Conservation (phyloP, 2,113 vertebrate species). For the Tyrannus savana region DNA sequence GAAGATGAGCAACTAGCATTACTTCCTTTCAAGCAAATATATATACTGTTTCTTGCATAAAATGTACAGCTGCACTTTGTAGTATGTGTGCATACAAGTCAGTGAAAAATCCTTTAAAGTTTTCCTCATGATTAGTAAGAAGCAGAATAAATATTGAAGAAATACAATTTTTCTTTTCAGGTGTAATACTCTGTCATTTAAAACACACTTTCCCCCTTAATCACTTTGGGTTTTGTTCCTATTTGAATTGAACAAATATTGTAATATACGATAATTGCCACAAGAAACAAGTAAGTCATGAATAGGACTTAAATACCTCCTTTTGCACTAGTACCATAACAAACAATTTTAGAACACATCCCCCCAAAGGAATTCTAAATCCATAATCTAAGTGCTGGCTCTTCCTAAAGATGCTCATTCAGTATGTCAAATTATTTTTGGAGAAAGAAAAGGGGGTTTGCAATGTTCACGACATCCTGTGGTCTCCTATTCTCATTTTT, state of each 20-base stretch:
- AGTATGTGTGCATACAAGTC: neutral
- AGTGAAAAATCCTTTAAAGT: neutral
- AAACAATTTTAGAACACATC: neutral
- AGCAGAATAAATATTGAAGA: neutral
- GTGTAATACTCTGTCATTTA: neutral
- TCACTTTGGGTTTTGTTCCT: neutral
- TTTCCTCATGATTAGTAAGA: neutral
- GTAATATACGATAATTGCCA: neutral
- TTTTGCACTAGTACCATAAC: neutral
- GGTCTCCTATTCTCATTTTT: neutral
- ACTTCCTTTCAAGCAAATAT: constrained; percentile 36
- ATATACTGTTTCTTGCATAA: neutral
- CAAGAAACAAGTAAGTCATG: neutral
- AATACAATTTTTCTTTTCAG: neutral
- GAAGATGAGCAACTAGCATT: constrained; percentile 36
- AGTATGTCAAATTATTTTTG: neutral
- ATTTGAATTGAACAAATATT: neutral
- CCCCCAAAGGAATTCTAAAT: neutral
- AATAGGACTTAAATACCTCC: neutral
- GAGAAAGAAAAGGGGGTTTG: neutral
- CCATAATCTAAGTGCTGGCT: neutral
- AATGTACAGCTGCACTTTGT: neutral
- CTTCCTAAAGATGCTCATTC: neutral
- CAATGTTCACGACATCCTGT: neutral
- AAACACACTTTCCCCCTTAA: neutral